A percentile compares a stretch with the other conserved stretches of the same genome.
Evolutionary conservation across 2,113 vertebrate species (phyloP).

Genomic region (Solenodon paradoxus): DNA sequence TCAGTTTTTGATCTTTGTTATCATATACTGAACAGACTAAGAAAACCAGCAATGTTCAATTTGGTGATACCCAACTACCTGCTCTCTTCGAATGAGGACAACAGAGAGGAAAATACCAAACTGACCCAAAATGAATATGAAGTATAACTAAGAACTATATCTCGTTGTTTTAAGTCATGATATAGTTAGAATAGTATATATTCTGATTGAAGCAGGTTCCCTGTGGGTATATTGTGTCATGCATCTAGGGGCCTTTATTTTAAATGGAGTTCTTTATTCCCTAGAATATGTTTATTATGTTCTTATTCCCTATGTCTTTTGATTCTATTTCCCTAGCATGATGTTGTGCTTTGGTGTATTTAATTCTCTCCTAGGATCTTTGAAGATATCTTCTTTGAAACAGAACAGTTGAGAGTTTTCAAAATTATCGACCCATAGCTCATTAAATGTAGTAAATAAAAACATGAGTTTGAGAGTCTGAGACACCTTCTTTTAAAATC

Average conservation of each 20-base stretch:
- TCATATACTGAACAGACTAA: not conserved
- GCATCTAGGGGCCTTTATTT: too few relatives aligned
- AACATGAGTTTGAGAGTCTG: not conserved
- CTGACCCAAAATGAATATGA: not conserved
- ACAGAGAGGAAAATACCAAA: not conserved
- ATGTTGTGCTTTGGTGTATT: not conserved
- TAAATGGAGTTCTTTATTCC: not conserved
- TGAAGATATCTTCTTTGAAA: not conserved
- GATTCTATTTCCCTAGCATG: not conserved
- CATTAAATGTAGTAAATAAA: not conserved
- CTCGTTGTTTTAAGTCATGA: not conserved
- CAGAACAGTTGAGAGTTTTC: not conserved
- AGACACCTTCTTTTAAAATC: not conserved
- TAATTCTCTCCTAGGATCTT: not conserved
- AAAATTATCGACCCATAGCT: not conserved
- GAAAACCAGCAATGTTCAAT: not conserved
- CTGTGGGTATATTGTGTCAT: too few relatives aligned
- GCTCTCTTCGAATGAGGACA: not conserved
- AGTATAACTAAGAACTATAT: not conserved
- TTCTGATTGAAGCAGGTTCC: not conserved
- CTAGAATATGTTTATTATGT: not conserved
- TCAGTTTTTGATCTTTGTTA: too few relatives aligned
- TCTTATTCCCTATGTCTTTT: not conserved
- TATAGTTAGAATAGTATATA: too few relatives aligned
- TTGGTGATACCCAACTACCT: not conserved